Conservation (phyloP, 2,113 vertebrate genomes). For the Echinops telfairi region DNA sequence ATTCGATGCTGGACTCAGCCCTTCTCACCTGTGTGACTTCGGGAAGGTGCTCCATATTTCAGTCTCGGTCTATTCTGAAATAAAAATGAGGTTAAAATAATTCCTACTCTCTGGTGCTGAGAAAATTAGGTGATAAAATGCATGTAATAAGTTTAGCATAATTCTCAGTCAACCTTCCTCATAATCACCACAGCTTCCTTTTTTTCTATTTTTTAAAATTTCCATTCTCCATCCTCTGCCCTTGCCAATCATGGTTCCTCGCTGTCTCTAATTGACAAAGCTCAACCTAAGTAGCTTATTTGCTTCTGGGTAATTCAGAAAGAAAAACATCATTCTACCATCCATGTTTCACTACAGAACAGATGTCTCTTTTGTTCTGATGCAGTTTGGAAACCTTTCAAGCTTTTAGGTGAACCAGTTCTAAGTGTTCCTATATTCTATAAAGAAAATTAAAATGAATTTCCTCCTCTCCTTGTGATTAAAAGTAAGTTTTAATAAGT, state of each 20-base stretch:
- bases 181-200: not conserved
- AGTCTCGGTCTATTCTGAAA: constrained; percentile 30
- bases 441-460: constrained; percentile 25
- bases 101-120: not conserved
- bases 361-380: not conserved
- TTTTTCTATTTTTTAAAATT: not conserved
- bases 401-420: not conserved
- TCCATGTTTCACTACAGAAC: not conserved
- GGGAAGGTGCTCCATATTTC: not conserved
- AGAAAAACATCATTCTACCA: not conserved
- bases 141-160: not conserved
- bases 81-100: constrained; percentile 38
- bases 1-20: not conserved
- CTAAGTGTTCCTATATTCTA: not conserved
- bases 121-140: constrained; percentile 28
- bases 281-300: not conserved
- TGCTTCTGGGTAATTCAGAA: constrained; percentile 8
- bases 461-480: not conserved
- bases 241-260: not conserved
- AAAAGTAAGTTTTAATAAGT: constrained; percentile 52
- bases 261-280: not conserved
- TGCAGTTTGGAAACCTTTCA: not conserved
- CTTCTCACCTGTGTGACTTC: not conserved
- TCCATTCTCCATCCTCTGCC: not conserved
- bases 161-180: not conserved